A percentile compares a stretch with the other conserved stretches of the same genome.
phyloP scores from a whole-genome alignment of 2,797 vertebrate genomes.

The Triplophysa yarkandensis region DNA sequence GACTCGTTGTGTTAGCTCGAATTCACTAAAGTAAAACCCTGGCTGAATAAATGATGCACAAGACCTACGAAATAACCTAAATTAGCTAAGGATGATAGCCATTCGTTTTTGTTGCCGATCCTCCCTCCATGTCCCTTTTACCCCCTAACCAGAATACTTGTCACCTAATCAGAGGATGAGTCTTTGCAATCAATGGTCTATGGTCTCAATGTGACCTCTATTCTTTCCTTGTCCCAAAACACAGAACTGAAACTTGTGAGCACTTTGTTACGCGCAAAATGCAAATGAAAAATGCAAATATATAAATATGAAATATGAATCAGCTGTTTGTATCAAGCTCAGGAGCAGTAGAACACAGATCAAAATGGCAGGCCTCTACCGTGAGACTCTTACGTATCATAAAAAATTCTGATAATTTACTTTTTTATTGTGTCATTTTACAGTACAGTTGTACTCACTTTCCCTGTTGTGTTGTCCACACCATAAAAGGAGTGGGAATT shows the following conservation, averaged over 20 bases:
- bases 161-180: slow-evolving; percentile 31
- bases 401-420: slow-evolving; percentile 4
- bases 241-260: neutral
- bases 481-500: neutral
- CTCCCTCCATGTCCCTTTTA: neutral
- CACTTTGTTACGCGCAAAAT: neutral
- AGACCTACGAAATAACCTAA: slow-evolving; percentile 6
- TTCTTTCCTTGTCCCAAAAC: slow-evolving; percentile 6
- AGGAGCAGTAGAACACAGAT: neutral
- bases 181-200: slow-evolving; percentile 30
- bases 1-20: neutral
- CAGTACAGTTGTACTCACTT: neutral
- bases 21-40: neutral
- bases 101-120: neutral
- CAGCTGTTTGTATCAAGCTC: neutral
- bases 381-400: neutral
- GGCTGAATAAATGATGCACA: slow-evolving; percentile 26
- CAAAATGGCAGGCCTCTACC: slow-evolving; percentile 33
- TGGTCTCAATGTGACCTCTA: slow-evolving; percentile 42
- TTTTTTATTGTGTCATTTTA: neutral
- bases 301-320: neutral
- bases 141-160: neutral
- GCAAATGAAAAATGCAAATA: slow-evolving; percentile 4
- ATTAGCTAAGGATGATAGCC: slow-evolving; percentile 15
- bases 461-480: neutral